Conservation (phyloP, 2,797 vertebrate species). For the Myotis daubentonii region DNA sequence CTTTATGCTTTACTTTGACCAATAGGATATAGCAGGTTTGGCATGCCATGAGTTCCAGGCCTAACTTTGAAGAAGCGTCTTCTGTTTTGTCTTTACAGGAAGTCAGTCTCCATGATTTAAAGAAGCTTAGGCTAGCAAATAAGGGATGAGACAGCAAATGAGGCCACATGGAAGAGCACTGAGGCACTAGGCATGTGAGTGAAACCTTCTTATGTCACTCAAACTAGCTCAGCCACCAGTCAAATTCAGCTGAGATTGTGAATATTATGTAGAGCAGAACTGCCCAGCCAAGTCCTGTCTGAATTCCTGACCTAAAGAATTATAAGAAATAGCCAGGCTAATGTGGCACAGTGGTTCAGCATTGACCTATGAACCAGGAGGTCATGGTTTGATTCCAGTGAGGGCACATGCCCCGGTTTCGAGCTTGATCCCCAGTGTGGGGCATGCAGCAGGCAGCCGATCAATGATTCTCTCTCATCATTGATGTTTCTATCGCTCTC, state of each 20-base stretch:
- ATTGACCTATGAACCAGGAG: no score
- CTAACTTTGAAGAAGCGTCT: background rate
- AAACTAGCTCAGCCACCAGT: background rate
- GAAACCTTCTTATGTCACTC: background rate
- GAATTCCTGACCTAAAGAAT: background rate
- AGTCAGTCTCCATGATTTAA: background rate
- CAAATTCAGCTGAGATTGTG: background rate
- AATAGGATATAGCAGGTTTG: background rate
- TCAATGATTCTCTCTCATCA: no score
- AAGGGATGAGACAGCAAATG: background rate
- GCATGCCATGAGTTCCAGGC: background rate
- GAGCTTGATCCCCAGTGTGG: no score
- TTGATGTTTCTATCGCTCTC: no score
- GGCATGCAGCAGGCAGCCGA: no score
- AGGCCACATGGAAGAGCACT: background rate
- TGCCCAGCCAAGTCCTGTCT: background rate
- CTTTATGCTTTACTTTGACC: background rate
- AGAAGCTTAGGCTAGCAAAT: background rate
- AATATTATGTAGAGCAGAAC: background rate
- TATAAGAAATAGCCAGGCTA: background rate
- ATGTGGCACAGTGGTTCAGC: no score
- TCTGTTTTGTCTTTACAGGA: background rate
- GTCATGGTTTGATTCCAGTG: no score
- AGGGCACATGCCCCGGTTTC: no score
- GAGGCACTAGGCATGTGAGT: background rate